Conservation (phyloP, 2,113 vertebrate genomes). For the Malurus cyaneus region DNA sequence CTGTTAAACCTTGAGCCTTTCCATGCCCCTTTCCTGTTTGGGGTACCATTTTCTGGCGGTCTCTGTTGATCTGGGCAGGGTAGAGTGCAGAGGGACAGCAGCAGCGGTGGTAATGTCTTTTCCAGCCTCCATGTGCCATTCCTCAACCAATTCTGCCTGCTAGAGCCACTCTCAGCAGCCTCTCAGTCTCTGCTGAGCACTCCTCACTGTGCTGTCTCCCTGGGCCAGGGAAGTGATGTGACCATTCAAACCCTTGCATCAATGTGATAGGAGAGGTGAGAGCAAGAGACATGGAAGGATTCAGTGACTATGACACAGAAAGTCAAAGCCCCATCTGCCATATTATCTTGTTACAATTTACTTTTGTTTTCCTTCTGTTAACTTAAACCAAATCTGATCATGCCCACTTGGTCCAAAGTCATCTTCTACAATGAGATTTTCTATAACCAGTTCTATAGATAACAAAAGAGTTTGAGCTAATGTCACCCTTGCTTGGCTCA, state of each 20-base stretch:
- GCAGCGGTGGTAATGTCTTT: neutral
- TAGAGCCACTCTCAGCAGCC: neutral
- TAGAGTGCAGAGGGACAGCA: neutral
- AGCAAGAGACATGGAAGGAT: neutral
- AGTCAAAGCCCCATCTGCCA: neutral
- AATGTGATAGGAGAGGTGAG: neutral
- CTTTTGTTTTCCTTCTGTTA: neutral
- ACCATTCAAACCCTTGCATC: neutral
- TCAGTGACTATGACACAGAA: neutral
- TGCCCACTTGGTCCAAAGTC: neutral
- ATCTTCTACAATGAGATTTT: neutral
- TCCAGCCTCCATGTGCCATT: neutral
- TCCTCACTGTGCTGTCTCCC: neutral
- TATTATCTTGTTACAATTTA: neutral
- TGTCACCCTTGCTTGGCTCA: neutral
- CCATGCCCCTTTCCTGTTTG: neutral
- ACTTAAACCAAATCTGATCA: neutral
- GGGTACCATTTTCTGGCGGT: neutral
- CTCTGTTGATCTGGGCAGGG: neutral
- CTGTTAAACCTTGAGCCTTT: neutral
- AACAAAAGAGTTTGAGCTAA: neutral
- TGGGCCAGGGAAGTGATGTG: neutral
- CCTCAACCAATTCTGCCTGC: neutral
- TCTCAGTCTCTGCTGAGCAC: neutral
- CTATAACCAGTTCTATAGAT: neutral